phyloP scores from a whole-genome alignment of 2,888 invertebrate genomes.

The Ethmia dodecea region DNA sequence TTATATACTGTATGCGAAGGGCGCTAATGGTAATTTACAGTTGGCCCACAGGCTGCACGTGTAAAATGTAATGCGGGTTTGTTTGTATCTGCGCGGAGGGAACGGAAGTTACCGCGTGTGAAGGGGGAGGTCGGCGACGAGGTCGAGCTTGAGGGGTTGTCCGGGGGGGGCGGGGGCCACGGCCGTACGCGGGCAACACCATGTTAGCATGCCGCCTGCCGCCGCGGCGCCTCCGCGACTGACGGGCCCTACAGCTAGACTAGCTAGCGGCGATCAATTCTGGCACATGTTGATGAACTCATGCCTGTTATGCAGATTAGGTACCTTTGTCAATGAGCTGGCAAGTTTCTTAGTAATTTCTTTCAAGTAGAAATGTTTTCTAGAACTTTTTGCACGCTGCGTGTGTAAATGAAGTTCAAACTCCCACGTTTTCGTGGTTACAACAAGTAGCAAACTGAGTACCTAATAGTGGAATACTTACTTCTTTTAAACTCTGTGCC shows the following conservation, averaged over 20 bases:
- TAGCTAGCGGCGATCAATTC: constrained; percentile 36
- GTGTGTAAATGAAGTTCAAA: no score
- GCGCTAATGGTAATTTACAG: no score
- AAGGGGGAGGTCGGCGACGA: constrained; percentile 61
- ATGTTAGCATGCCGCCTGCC: constrained; percentile 53
- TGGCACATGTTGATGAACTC: constrained; percentile 54
- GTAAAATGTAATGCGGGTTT: no score
- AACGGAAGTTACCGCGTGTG: constrained; percentile 53
- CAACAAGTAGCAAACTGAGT: no score
- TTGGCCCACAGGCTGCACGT: no score
- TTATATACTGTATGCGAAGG: no score
- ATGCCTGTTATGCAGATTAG: constrained; percentile 58
- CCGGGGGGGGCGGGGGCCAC: constrained; percentile 17
- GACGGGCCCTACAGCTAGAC: constrained; percentile 29
- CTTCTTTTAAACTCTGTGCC: no score
- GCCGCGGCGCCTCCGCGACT: constrained; percentile 59
- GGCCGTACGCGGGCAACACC: constrained; percentile 43
- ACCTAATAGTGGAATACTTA: no score
- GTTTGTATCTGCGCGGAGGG: constrained; percentile 19
- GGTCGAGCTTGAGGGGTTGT: constrained; percentile 47
- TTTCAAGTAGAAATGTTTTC: no score
- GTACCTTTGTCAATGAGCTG: constrained; percentile 22
- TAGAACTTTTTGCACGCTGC: no score
- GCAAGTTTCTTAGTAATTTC: constrained; percentile 6
- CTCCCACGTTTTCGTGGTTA: no score